A percentile compares a stretch with the other conserved stretches of the same genome.
Evolutionary conservation across 2,888 invertebrate genomes (phyloP).

Genomic region (Yponomeuta sedellus): DNA sequence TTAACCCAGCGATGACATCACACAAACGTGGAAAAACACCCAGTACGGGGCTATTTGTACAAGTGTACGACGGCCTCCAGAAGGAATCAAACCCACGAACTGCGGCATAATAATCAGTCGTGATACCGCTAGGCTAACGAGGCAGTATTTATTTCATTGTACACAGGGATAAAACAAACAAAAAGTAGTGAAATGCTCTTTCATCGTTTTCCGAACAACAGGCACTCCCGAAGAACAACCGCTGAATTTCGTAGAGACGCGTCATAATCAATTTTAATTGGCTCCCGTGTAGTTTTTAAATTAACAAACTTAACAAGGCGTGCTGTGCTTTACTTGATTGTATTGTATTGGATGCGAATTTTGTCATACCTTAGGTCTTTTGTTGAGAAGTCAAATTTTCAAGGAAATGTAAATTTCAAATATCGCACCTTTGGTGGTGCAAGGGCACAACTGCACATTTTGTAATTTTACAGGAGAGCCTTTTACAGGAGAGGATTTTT

Average conservation of each 20-base stretch:
- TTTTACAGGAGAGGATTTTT: no score
- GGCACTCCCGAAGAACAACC: neutral
- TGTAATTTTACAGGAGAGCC: no score
- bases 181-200: neutral
- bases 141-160: no score
- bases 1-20: no score
- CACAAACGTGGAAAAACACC: no score
- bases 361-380: neutral
- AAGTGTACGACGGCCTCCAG: no score
- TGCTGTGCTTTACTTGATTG: neutral
- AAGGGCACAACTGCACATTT: no score
- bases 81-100: no score
- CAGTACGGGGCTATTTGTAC: no score
- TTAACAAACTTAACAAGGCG: neutral
- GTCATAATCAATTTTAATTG: slow-evolving; percentile 13
- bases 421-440: no score
- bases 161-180: neutral
- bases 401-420: neutral
- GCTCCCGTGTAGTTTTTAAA: slow-evolving; percentile 8
- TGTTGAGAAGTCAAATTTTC: neutral
- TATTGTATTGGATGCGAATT: neutral
- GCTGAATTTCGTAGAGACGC: neutral
- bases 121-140: no score
- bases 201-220: neutral
- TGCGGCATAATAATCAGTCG: no score